phyloP scores from a whole-genome alignment of 2,113 vertebrate genomes.

The human (Homo sapiens) region GRCh38 chr15:36459501-36460000 shows the following conservation, averaged over 20 bases:
- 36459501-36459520: slow-evolving; percentile 12
- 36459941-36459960: too few relatives aligned
- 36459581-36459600: slow-evolving; percentile 2
- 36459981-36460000: too few relatives aligned
- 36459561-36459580: background rate
- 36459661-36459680: slow-evolving; percentile 10
- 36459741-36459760: slow-evolving; percentile 24
- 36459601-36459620: slow-evolving; percentile 34
- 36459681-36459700: slow-evolving; percentile 27
- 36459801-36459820: background rate
- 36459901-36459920: background rate
- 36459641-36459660: slow-evolving; percentile 39
- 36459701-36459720: slow-evolving; percentile 22
- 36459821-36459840: background rate
- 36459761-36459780: slow-evolving; percentile 47
- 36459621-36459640: slow-evolving; percentile 27
- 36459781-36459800: background rate
- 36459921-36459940: background rate
- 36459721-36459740: slow-evolving; percentile 32
- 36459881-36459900: background rate
- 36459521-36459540: slow-evolving; percentile 41
- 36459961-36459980: too few relatives aligned
- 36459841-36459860: background rate
- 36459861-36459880: background rate
- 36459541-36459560: background rate